Evolutionary conservation across 2,888 invertebrate species (phyloP).

Genomic region (Sylvicola cinctus): DNA sequence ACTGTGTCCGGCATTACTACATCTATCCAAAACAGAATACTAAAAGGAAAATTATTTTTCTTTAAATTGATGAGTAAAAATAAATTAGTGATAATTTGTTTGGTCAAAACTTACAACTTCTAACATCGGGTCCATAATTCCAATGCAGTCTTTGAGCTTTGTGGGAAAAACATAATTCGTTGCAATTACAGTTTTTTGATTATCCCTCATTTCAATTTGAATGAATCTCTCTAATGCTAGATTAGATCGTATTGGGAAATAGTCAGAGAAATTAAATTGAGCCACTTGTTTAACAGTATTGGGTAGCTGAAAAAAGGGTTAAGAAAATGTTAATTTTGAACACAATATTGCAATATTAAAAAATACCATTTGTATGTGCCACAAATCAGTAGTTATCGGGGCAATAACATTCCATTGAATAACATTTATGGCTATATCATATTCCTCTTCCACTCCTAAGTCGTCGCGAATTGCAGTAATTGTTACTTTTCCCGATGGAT

Average conservation of each 20-base stretch:
- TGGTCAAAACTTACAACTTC: conserved; percentile 20
- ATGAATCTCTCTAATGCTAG: conserved; percentile 7
- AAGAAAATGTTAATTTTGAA: too few species aligned
- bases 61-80: not conserved
- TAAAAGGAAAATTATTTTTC: not conserved
- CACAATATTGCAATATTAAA: too few species aligned
- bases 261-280: conserved; percentile 15
- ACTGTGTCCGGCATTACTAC: conserved; percentile 7
- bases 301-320: conserved; percentile 12
- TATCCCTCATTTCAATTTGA: conserved; percentile 30
- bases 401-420: too few species aligned
- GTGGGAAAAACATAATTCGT: conserved; percentile 46
- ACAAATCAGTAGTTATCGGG: too few species aligned
- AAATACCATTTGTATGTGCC: too few species aligned
- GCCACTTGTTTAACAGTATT: conserved; percentile 14
- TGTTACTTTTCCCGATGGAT: too few species aligned
- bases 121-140: conserved; percentile 32
- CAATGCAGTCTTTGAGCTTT: conserved; percentile 31
- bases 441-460: too few species aligned
- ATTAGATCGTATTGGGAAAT: not conserved
- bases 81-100: not conserved
- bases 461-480: too few species aligned
- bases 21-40: conserved; percentile 10
- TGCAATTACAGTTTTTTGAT: conserved; percentile 28
- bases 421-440: too few species aligned